Conservation (phyloP, 2,797 vertebrate species). For the Pogoniulus pusillus region DNA sequence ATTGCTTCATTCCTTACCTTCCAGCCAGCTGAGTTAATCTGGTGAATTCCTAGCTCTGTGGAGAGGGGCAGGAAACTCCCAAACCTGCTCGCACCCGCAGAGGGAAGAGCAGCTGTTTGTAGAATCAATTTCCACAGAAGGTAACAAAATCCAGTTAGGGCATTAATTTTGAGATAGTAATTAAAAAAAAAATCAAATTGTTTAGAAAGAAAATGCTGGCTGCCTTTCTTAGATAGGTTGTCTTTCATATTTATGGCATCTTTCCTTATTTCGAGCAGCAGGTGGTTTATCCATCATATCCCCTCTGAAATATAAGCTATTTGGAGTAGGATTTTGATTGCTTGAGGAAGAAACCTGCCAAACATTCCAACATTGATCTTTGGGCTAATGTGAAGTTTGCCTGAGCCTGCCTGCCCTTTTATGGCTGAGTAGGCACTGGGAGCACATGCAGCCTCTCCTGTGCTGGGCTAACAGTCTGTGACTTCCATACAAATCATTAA, state of each 20-base stretch:
- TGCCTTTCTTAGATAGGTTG: not conserved
- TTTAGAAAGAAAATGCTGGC: not conserved
- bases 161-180: not conserved
- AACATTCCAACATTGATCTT: not conserved
- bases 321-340: not conserved
- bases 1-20: too few species aligned
- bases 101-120: not conserved
- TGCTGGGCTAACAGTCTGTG: fast-evolving
- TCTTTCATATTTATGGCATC: not conserved
- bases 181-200: not conserved
- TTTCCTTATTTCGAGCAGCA: not conserved
- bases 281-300: not conserved
- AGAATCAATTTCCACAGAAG: not conserved
- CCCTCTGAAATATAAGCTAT: not conserved
- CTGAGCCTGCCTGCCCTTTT: not conserved
- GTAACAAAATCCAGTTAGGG: not conserved
- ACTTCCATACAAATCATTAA: not conserved
- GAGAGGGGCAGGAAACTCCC: too few species aligned
- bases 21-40: too few species aligned
- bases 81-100: too few species aligned
- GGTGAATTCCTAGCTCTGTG: too few species aligned
- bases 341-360: not conserved
- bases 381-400: not conserved
- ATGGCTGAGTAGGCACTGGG: not conserved
- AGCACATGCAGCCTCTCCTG: not conserved